A percentile compares a stretch with the other conserved stretches of the same genome.
Conservation (phyloP, 2,888 invertebrate species). For the Papilio elwesi region DNA sequence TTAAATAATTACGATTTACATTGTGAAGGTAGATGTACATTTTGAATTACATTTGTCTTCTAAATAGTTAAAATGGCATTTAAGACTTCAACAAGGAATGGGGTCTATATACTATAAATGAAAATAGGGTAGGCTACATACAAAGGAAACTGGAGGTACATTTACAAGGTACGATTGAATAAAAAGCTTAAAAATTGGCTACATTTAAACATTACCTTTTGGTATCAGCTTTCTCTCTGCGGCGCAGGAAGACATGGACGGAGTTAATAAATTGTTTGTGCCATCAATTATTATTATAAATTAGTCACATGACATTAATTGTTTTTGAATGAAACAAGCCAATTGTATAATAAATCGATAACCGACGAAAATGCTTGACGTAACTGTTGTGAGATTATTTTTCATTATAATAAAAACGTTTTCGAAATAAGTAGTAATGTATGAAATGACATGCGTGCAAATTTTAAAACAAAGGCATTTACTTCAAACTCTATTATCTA, state of each 20-base stretch:
- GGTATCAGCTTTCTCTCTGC: constrained; percentile 68
- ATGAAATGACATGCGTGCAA: constrained; percentile 37
- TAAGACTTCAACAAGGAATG: background rate
- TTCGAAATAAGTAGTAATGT: background rate
- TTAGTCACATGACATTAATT: background rate
- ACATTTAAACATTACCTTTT: constrained; percentile 40
- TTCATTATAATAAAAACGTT: background rate
- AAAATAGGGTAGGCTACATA: constrained; percentile 9
- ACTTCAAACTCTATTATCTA: too few species aligned
- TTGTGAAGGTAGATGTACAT: background rate
- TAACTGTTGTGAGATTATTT: constrained; percentile 32
- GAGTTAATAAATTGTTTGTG: constrained; percentile 69
- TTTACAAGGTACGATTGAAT: background rate
- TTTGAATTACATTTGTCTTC: background rate
- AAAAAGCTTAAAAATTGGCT: constrained; percentile 29
- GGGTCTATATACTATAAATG: too few species aligned
- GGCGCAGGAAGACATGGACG: constrained; percentile 67
- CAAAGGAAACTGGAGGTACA: background rate
- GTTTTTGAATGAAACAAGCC: constrained; percentile 22
- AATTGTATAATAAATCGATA: constrained; percentile 16
- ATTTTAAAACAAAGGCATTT: constrained; percentile 43
- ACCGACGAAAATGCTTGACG: constrained; percentile 23
- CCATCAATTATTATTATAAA: constrained; percentile 61
- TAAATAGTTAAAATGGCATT: background rate
- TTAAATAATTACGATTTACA: too few species aligned